Conservation (phyloP, 2,797 vertebrate species). For the Danio kyathit region DNA sequence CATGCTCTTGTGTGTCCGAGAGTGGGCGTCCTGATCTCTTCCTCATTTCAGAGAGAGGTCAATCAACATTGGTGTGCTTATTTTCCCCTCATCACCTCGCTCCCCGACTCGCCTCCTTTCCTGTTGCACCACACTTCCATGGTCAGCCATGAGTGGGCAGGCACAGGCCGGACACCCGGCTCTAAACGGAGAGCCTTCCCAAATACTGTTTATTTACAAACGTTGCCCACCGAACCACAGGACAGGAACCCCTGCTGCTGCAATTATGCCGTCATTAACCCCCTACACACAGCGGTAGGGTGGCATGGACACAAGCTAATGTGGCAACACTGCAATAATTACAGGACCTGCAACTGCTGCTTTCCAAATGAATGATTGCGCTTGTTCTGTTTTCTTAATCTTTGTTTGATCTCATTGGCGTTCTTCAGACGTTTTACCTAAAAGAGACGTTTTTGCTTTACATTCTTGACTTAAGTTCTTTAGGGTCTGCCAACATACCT, state of each 20-base stretch:
- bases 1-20: slow-evolving; percentile 16
- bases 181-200: slow-evolving; percentile 66
- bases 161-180: slow-evolving; percentile 51
- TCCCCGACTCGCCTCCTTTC: slow-evolving; percentile 52
- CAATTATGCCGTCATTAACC: slow-evolving; percentile 59
- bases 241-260: slow-evolving; percentile 72
- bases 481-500: too few species aligned
- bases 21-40: slow-evolving; percentile 56
- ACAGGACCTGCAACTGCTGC: slow-evolving; percentile 49
- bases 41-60: slow-evolving; percentile 20
- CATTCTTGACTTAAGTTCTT: too few species aligned
- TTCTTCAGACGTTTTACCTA: slow-evolving; percentile 34
- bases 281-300: slow-evolving; percentile 57
- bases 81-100: slow-evolving; percentile 44
- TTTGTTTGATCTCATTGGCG: slow-evolving; percentile 26
- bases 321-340: slow-evolving; percentile 49
- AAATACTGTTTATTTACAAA: slow-evolving; percentile 74
- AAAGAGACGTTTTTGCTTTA: too few species aligned
- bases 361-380: slow-evolving; percentile 40
- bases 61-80: slow-evolving; percentile 46
- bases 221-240: slow-evolving; percentile 75
- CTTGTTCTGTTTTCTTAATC: slow-evolving; percentile 32
- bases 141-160: slow-evolving; percentile 73
- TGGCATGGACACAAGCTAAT: slow-evolving; percentile 41
- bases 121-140: slow-evolving; percentile 58